phyloP scores from a whole-genome alignment of 2,888 invertebrate genomes.

The Drymonia ruficornis region DNA sequence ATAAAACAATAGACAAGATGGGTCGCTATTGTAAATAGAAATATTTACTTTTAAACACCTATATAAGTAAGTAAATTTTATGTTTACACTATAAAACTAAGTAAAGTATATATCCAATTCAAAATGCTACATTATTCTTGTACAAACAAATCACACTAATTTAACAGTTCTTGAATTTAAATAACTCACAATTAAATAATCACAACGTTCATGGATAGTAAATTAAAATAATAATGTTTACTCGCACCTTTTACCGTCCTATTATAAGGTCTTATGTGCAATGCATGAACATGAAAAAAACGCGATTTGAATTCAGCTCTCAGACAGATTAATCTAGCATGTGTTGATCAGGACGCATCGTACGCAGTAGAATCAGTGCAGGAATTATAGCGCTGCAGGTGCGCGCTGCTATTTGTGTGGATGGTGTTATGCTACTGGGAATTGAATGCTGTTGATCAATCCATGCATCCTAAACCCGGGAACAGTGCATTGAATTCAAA shows the following conservation, averaged over 20 bases:
- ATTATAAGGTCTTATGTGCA: not conserved
- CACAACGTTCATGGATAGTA: too few species aligned
- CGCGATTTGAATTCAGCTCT: slow-evolving; percentile 45
- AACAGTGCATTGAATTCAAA: slow-evolving; percentile 39
- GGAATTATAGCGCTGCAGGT: slow-evolving; percentile 44
- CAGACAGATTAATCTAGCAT: slow-evolving; percentile 63
- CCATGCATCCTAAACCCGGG: slow-evolving; percentile 53
- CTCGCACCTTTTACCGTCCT: not conserved
- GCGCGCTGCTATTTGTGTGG: slow-evolving; percentile 55
- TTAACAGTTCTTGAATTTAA: too few species aligned
- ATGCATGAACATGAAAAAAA: too few species aligned
- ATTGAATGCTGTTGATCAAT: slow-evolving; percentile 51
- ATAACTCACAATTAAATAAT: too few species aligned
- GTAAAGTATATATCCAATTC: too few species aligned
- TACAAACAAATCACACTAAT: too few species aligned
- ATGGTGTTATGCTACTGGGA: slow-evolving; percentile 51
- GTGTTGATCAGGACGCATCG: slow-evolving; percentile 54
- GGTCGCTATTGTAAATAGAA: slow-evolving; percentile 22
- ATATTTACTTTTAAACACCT: too few species aligned
- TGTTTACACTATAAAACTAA: too few species aligned
- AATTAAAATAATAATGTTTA: not conserved
- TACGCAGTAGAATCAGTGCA: slow-evolving; percentile 52
- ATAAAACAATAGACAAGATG: slow-evolving; percentile 13
- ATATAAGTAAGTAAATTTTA: too few species aligned
- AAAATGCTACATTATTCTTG: too few species aligned